Evolutionary conservation across 1,140 invertebrate genomes (phyloP), one percentile per base, ranked within the genome.

Genomic region (Cataglyphis hispanica): DNA sequence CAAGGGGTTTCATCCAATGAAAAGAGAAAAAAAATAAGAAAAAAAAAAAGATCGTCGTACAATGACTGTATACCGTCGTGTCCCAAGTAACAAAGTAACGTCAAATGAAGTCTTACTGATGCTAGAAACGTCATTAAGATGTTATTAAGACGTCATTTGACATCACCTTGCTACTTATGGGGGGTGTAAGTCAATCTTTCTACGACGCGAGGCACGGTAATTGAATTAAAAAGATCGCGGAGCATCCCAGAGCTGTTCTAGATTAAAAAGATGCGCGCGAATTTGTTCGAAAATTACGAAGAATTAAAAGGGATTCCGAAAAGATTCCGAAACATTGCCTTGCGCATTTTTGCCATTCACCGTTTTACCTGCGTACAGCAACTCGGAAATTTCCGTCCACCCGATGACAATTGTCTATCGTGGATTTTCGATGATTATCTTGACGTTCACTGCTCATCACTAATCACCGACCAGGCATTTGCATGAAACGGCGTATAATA

Each of bases 1-100:
- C 87, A 87, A 93, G 90, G 88, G 92, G 92, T 92, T 94, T 95
- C 92, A 94, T 94, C 92, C 92, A 93, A 94, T 94, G 92, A 93
- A 60, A 31, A 80, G 86, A 74, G 37, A 91, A 50, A 53, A 3
- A 31, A 50, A 16, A n/a, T n/a, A n/a, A n/a, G n/a, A 25, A 10
- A 70, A 1, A 69, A 1, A 43, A 25, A 43, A 67, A 92, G 93
- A 50, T 76, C 77, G 81, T 90, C 84, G 87, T 13, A 46, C 87
- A 91, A 87, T 83, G 77, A 77, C 78, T 27, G 53, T 56, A 40
- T 10, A 25, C 10, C 40, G 16, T 50, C 22, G 22, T 50, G 31
- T 31, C 31, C 31, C 31, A 1, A 31, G 2, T 31, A 31, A 3
- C 31, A 31, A 31, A 31, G 31, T 31, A 31, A 31, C 4, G 4